Evolutionary conservation across 2,888 invertebrate genomes (phyloP), one percentile per base, ranked within the genome.

Genomic region (Cryptophagus acutangulus): DNA sequence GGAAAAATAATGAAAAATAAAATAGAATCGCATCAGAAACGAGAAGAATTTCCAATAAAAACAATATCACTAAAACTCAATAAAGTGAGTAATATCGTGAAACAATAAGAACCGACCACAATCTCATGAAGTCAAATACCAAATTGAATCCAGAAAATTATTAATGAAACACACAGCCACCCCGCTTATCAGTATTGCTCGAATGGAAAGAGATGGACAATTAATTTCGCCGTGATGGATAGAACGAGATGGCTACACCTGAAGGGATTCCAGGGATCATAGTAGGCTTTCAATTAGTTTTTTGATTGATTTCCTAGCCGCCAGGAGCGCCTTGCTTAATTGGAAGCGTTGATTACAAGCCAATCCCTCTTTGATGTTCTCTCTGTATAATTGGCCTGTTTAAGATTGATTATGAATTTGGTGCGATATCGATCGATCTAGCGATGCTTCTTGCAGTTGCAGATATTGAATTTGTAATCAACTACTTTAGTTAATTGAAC

Each of bases 241-340:
- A 30, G 43, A 43, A 30, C 31, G 40, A 46, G 41, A 46, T 31
- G 37, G 38, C 13, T 4, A 46, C 48, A 48, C 49, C 46, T 52
- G 55, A 58, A 58, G 61, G 63, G 64, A 65, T 64, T 65, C 59
- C 52, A 55, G 59, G 62, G 63, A 61, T 64, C 64, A 63, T 57
- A 60, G 64, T 63, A 62, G 65, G 65, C 65, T 66, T 68, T 68
- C 67, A 68, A 68, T 68, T 68, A 67, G 66, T 66, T 68, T 68
- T 68, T 67, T 68, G 66, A 68, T 68, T 67, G 66, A 67, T 66
- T 66, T 65, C 61, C 63, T 62, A 62, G 66, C 64, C 64, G 63
- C 63, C 62, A 63, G 66, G 61, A 62, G 65, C 61, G 62, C n/a
- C n/a, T 55, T 59, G 61, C 62, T 67, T 68, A 68, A 68, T 68